These are phyloP conservation scores for Platycnemis pennipes DNA, from an alignment of 2,888 invertebrate species.

Conservation along the genomic window DNA sequence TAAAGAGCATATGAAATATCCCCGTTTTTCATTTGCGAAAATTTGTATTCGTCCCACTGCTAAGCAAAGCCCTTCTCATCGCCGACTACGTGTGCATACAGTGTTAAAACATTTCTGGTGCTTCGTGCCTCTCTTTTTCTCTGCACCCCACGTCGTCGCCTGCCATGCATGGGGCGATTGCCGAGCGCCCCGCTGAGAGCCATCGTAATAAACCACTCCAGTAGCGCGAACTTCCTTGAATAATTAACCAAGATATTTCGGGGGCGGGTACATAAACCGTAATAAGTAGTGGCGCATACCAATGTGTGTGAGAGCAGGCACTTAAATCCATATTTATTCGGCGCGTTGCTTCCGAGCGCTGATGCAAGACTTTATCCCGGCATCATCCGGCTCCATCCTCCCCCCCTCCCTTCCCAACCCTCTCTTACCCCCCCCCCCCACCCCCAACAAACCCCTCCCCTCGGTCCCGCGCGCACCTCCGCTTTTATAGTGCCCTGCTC, in stretches of 20 bases:
- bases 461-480: neutral
- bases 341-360: neutral
- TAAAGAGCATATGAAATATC: no score
- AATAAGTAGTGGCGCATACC: neutral
- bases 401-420: neutral
- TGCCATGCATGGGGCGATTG: neutral
- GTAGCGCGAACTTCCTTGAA: neutral
- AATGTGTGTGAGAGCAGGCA: neutral
- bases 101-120: no score
- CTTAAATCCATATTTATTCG: conserved; percentile 22
- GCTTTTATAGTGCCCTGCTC: conserved; percentile 22
- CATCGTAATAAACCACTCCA: neutral
- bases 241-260: neutral
- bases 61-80: no score
- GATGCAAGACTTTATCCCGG: neutral
- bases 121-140: no score
- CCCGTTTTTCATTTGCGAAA: no score
- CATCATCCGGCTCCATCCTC: neutral
- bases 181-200: neutral
- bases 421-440: neutral
- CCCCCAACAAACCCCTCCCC: neutral
- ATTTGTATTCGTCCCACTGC: no score
- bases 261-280: neutral
- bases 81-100: no score
- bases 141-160: no score